Percentiles rank a stretch among this genome's conserved stretches.
phyloP scores from a whole-genome alignment of 1,140 invertebrate genomes.

The Onthophagus taurus region DNA sequence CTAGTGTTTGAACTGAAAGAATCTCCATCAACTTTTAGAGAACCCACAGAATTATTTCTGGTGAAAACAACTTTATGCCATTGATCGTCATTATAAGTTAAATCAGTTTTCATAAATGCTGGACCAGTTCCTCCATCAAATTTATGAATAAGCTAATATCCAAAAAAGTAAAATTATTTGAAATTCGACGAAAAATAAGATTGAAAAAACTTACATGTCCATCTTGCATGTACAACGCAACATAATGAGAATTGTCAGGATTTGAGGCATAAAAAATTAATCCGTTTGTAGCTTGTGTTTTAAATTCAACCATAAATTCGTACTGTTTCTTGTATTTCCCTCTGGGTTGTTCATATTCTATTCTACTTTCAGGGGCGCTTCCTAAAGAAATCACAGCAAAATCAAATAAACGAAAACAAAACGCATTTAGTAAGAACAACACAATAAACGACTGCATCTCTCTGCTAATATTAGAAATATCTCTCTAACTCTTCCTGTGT shows the following conservation, averaged over 20 bases:
- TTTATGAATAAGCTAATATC: conserved; percentile 50
- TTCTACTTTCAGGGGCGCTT: conserved; percentile 56
- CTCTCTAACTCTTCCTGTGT: too few relatives aligned
- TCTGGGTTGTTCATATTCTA: conserved; percentile 57
- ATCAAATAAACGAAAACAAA: too few relatives aligned
- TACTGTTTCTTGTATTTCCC: conserved; percentile 54
- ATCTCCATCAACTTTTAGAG: too few relatives aligned
- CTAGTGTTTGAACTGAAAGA: too few relatives aligned
- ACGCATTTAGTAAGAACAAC: too few relatives aligned
- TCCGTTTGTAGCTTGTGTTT: conserved; percentile 67
- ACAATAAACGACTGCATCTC: too few relatives aligned
- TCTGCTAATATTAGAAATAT: too few relatives aligned
- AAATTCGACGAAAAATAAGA: conserved; percentile 2
- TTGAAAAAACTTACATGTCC: conserved; percentile 54
- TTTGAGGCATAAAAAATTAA: conserved; percentile 74
- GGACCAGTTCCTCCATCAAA: conserved; percentile 67
- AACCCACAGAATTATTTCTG: conserved; percentile 42
- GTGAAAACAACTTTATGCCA: conserved; percentile 75
- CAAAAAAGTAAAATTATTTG: too few relatives aligned
- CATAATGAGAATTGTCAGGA: conserved; percentile 57
- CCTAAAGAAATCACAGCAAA: conserved; percentile 26
- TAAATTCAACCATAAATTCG: conserved; percentile 73
- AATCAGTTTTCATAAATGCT: conserved; percentile 45
- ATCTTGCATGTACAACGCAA: conserved; percentile 70
- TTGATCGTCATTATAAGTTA: conserved; percentile 65